Evolutionary conservation across 2,113 vertebrate species (phyloP).

Genomic region (Felis catus): F.catus_Fca126_mat1.0 CM031421.1:82085001-82085500

Average conservation of each 20-base stretch:
- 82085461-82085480: background rate
- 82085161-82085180: background rate
- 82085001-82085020: background rate
- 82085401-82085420: background rate
- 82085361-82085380: background rate
- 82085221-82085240: background rate
- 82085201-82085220: background rate
- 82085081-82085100: background rate
- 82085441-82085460: background rate
- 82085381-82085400: conserved; percentile 24
- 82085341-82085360: background rate
- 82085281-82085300: background rate
- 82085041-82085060: background rate
- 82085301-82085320: background rate
- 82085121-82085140: background rate
- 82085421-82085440: background rate
- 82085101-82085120: background rate
- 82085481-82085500: background rate
- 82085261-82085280: background rate
- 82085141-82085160: background rate
- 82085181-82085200: background rate
- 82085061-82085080: background rate
- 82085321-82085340: background rate
- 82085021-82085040: background rate
- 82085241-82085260: background rate